Evolutionary conservation across 2,888 invertebrate genomes (phyloP).

Genomic region (Aplocera efformata): DNA sequence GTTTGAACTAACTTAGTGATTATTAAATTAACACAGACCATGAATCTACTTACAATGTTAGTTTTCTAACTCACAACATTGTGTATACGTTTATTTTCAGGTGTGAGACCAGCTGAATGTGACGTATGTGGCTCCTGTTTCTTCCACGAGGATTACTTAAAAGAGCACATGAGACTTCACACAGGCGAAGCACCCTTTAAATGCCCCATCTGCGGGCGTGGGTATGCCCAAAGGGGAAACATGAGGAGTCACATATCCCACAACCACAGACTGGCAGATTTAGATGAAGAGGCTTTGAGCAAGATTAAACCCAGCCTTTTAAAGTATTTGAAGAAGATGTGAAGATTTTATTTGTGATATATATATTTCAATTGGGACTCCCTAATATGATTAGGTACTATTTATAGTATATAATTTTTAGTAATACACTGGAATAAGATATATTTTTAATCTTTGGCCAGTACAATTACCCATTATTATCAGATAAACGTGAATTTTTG

Average conservation of each 20-base stretch:
- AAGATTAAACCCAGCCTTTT: conserved; percentile 67
- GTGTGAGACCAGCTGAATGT: conserved; percentile 67
- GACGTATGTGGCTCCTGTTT: conserved; percentile 61
- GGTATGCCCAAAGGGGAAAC: conserved; percentile 70
- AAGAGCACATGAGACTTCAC: conserved; percentile 70
- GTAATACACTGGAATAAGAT: no score
- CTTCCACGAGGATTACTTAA: conserved; percentile 67
- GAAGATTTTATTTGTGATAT: not conserved
- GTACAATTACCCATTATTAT: no score
- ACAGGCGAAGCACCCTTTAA: conserved; percentile 75
- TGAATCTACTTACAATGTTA: no score
- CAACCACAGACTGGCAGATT: conserved; percentile 65
- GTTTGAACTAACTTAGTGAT: no score
- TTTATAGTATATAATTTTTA: no score
- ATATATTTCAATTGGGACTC: no score
- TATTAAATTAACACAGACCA: no score
- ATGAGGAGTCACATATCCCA: conserved; percentile 68
- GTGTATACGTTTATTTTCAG: conserved; percentile 58
- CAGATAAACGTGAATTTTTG: no score
- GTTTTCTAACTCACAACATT: no score
- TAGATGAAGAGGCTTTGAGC: conserved; percentile 53
- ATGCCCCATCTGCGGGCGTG: conserved; percentile 69
- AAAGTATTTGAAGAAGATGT: conserved; percentile 50
- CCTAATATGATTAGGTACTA: no score
- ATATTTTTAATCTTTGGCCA: no score